Evolutionary conservation across 2,888 invertebrate genomes (phyloP).

Genomic region (Cenopis cana): DNA sequence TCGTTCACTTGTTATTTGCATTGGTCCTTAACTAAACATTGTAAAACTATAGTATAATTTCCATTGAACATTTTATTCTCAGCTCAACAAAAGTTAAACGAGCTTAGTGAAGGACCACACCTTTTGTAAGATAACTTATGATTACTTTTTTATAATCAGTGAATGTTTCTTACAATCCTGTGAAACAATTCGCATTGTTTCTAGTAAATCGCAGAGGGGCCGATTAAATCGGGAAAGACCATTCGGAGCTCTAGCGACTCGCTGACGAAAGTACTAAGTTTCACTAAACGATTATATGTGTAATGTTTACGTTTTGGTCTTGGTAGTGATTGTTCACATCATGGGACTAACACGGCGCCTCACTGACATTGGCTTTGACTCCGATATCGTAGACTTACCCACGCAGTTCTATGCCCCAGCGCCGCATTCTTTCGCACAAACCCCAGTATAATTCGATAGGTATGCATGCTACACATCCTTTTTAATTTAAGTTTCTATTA

Average conservation of each 20-base stretch:
- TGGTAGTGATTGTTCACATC: slow-evolving; percentile 79
- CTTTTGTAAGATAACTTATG: background rate
- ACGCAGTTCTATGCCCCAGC: slow-evolving; percentile 55
- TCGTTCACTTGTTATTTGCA: slow-evolving; percentile 15
- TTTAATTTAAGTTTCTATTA: slow-evolving; percentile 64
- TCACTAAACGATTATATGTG: slow-evolving; percentile 65
- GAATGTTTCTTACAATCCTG: background rate
- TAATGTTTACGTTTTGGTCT: slow-evolving; percentile 70
- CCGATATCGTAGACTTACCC: slow-evolving; percentile 28
- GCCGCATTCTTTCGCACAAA: slow-evolving; percentile 74
- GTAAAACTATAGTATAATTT: background rate
- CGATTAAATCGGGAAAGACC: slow-evolving; percentile 74
- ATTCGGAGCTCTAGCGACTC: slow-evolving; percentile 63
- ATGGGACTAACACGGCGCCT: slow-evolving; percentile 77
- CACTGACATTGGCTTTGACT: slow-evolving; percentile 72
- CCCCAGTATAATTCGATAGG: slow-evolving; percentile 67
- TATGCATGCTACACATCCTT: slow-evolving; percentile 75
- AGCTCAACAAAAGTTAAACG: background rate
- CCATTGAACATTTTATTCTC: background rate
- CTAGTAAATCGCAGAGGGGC: slow-evolving; percentile 79
- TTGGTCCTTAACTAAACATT: slow-evolving; percentile 28
- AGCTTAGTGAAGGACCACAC: slow-evolving; percentile 30
- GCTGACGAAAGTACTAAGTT: slow-evolving; percentile 66
- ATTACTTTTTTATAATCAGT: background rate
- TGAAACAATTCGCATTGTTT: slow-evolving; percentile 64